These are phyloP conservation scores for Antennarius striatus DNA, from an alignment of 2,113 vertebrate species.

Conservation along the genomic window DNA sequence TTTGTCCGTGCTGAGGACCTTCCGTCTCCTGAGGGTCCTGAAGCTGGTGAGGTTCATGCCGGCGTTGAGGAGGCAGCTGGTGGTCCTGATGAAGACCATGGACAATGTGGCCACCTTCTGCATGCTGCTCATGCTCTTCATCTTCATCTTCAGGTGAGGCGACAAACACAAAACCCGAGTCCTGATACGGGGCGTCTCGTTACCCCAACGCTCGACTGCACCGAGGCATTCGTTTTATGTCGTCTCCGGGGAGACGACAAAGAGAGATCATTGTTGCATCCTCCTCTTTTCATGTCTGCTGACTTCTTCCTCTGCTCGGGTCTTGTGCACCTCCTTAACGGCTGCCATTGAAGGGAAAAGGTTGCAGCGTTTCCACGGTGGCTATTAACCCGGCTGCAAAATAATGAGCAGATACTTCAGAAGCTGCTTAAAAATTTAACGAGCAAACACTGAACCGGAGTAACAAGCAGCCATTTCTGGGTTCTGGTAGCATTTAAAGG, in stretches of 20 bases:
- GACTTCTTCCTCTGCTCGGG: background rate
- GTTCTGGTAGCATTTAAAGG: too few species aligned
- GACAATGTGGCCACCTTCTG: conserved; percentile 99
- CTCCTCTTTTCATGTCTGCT: background rate
- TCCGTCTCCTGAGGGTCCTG: conserved; percentile 91
- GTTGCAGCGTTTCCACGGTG: conserved; percentile 4
- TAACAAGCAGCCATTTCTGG: background rate
- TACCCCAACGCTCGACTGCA: too few species aligned
- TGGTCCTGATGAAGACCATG: conserved; percentile 99
- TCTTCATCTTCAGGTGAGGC: conserved; percentile 96
- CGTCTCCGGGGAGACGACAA: background rate
- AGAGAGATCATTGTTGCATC: background rate
- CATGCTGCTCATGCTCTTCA: conserved; percentile 99
- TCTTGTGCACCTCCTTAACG: conserved; percentile 6
- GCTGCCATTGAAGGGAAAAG: background rate
- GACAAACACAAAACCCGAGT: too few species aligned
- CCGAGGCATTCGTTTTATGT: background rate
- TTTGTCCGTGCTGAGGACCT: conserved; percentile 92
- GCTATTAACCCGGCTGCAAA: conserved; percentile 26
- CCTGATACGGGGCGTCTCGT: too few species aligned
- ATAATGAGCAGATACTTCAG: conserved; percentile 40
- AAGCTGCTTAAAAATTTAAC: conserved; percentile 21
- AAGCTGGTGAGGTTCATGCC: conserved; percentile 99
- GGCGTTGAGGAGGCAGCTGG: conserved; percentile 90
- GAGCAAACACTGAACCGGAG: conserved; percentile 17